Percentiles rank a stretch among this genome's conserved stretches.
Conservation (phyloP, 1,140 invertebrate species). For the Dermatophagoides farinae region DNA sequence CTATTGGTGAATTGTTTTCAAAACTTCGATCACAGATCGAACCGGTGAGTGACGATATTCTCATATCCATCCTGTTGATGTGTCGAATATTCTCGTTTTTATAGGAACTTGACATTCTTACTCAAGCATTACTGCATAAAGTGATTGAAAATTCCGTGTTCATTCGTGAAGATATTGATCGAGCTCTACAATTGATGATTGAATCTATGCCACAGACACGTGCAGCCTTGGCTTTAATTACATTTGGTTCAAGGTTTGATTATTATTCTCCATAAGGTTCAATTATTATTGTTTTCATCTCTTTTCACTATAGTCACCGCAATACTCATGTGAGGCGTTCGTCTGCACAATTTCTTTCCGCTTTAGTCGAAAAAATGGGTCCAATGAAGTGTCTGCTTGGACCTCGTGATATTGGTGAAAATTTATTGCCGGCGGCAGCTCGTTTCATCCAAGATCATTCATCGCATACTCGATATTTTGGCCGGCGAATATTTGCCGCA, state of each 20-base stretch:
- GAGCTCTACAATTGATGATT: slow-evolving; percentile 56
- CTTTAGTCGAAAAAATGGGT: slow-evolving; percentile 43
- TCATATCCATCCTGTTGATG: background rate
- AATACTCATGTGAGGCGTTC: slow-evolving; percentile 60
- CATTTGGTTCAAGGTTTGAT: slow-evolving; percentile 40
- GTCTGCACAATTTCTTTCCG: slow-evolving; percentile 51
- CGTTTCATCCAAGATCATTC: slow-evolving; percentile 65
- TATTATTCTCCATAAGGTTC: background rate
- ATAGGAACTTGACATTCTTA: slow-evolving; percentile 64
- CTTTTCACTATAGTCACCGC: slow-evolving; percentile 42
- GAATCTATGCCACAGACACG: slow-evolving; percentile 40
- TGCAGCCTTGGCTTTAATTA: slow-evolving; percentile 35
- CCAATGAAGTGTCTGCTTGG: slow-evolving; percentile 44
- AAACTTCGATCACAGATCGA: slow-evolving; percentile 46
- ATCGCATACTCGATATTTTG: slow-evolving; percentile 56
- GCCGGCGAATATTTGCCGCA: slow-evolving; percentile 39
- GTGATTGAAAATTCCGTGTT: slow-evolving; percentile 82
- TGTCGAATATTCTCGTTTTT: slow-evolving; percentile 5
- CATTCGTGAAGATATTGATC: slow-evolving; percentile 58
- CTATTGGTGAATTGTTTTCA: slow-evolving; percentile 51
- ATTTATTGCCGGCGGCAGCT: slow-evolving; percentile 51
- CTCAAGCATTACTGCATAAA: slow-evolving; percentile 52
- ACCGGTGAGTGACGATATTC: slow-evolving; percentile 32
- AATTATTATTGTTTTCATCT: slow-evolving; percentile 3
- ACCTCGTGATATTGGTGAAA: slow-evolving; percentile 52